These are phyloP conservation scores for Propithecus deckenii DNA, from an alignment of 2,797 vertebrate species.

Conservation along the genomic window DNA sequence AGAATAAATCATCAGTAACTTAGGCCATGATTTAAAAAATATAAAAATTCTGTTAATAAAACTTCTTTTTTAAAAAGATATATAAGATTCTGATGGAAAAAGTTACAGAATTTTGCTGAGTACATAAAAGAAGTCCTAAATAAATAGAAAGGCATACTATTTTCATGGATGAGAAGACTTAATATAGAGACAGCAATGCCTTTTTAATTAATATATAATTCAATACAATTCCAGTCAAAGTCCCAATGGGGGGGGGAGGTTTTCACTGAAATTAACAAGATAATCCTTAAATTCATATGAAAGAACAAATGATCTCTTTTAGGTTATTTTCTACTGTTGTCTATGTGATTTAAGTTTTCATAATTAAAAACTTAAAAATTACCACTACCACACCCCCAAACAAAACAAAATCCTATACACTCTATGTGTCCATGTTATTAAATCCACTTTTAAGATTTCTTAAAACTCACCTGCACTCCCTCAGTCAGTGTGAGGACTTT, in stretches of 20 bases:
- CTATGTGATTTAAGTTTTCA: not conserved
- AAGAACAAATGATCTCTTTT: not conserved
- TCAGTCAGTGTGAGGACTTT: not conserved
- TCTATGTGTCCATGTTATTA: not conserved
- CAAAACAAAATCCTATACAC: not conserved
- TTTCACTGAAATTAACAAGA: constrained; percentile 6
- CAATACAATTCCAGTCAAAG: not conserved
- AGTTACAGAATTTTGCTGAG: not conserved
- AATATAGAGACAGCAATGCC: not conserved
- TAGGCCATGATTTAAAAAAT: not conserved
- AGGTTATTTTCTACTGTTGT: not conserved
- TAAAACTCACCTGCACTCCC: not conserved
- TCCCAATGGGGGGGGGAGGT: not conserved
- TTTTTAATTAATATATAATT: constrained; percentile 45
- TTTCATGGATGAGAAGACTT: constrained; percentile 24
- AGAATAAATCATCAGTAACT: not conserved
- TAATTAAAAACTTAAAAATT: not conserved
- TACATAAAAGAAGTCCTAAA: not conserved
- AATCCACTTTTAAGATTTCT: not conserved
- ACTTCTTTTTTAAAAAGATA: not conserved
- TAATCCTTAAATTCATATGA: not conserved
- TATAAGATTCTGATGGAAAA: not conserved
- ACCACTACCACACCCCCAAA: not conserved
- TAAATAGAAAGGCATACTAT: not conserved
- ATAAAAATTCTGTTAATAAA: not conserved